Percentiles rank a stretch among this genome's conserved stretches.
These are phyloP conservation scores for Spheniscus mendiculus DNA, from an alignment of 2,113 vertebrate genomes.

Conservation along the genomic window DNA sequence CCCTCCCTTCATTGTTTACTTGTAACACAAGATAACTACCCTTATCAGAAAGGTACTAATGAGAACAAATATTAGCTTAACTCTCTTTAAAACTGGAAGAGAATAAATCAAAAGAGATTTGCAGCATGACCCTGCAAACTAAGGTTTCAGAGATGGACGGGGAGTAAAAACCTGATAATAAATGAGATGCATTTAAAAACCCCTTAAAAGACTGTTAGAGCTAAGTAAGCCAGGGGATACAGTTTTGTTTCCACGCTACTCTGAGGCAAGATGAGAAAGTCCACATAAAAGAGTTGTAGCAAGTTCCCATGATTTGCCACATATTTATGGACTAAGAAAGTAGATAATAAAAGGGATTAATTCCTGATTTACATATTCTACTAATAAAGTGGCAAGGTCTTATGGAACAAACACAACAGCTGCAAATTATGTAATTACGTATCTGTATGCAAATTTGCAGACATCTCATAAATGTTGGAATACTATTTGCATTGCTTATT, in stretches of 20 bases:
- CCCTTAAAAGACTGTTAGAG: background rate
- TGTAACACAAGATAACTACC: background rate
- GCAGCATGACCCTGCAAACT: background rate
- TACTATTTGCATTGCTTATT: slow-evolving; percentile 83
- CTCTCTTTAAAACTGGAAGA: background rate
- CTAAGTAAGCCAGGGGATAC: background rate
- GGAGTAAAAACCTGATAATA: background rate
- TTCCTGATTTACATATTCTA: slow-evolving; percentile 73
- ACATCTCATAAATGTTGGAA: slow-evolving; percentile 78
- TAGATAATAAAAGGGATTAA: slow-evolving; percentile 58
- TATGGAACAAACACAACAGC: slow-evolving; percentile 78
- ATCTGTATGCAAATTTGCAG: slow-evolving; percentile 82
- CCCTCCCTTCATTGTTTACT: background rate
- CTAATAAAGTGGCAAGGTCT: slow-evolving; percentile 76
- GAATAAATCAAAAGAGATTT: slow-evolving; percentile 13
- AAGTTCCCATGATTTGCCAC: slow-evolving; percentile 7
- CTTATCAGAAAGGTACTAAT: background rate
- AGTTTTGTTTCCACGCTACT: background rate
- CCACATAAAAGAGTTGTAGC: background rate
- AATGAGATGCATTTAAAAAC: slow-evolving; percentile 29
- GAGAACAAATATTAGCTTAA: slow-evolving; percentile 17
- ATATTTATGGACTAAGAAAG: slow-evolving; percentile 57
- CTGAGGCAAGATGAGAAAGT: slow-evolving; percentile 26
- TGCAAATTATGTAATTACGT: slow-evolving; percentile 85
- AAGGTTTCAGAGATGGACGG: slow-evolving; percentile 13